Conservation (phyloP, 2,888 invertebrate species). For the Sinelater perroti region DNA sequence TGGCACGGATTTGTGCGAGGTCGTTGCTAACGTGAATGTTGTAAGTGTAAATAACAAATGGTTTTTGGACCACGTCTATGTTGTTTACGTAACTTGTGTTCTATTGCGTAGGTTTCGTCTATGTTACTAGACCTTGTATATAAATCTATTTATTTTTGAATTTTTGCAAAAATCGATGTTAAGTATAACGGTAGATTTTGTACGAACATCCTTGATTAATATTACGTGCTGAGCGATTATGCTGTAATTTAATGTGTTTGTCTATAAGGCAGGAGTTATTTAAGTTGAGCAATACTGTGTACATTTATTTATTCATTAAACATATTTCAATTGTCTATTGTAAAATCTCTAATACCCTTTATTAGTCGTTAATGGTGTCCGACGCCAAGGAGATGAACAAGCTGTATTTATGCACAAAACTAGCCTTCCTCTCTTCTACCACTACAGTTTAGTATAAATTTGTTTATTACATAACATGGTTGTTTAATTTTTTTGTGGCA, state of each 20-base stretch:
- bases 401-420: no score
- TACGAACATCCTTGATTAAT: slow-evolving; percentile 24
- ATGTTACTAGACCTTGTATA: slow-evolving; percentile 4
- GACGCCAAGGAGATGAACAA: no score
- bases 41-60: neutral
- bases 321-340: neutral
- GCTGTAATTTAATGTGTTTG: slow-evolving; percentile 20
- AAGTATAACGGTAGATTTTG: slow-evolving; percentile 22
- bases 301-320: neutral
- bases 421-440: no score
- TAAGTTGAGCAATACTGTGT: neutral
- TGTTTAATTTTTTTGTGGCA: no score
- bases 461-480: no score
- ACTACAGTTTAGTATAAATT: no score
- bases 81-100: no score
- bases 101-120: neutral
- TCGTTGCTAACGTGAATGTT: neutral
- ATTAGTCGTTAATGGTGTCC: no score
- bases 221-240: slow-evolving; percentile 16
- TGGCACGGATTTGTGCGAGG: neutral
- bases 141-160: slow-evolving; percentile 12
- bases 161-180: slow-evolving; percentile 7
- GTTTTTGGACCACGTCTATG: neutral
- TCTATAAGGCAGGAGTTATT: slow-evolving; percentile 9
- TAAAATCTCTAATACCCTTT: no score